These are phyloP conservation scores for Andrena dorsata DNA, from an alignment of 2,888 invertebrate species.

Conservation along the genomic window DNA sequence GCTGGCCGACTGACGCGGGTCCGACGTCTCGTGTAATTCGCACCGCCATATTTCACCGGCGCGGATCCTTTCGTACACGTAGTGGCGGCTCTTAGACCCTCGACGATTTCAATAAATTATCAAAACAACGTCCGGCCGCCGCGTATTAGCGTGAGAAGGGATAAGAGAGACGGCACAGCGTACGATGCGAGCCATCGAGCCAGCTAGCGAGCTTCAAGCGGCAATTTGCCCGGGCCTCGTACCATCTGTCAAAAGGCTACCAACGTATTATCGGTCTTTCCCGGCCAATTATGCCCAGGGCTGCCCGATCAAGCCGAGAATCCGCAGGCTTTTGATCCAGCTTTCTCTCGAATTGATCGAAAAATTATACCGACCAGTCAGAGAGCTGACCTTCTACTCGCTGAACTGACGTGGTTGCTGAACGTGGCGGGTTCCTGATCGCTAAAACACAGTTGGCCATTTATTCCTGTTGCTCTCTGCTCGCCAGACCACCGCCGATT, in stretches of 20 bases:
- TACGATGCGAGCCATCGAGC: conserved; percentile 15
- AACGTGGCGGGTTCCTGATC: background rate
- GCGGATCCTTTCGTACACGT: conserved; percentile 54
- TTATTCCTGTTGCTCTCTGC: conserved; percentile 14
- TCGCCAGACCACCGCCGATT: conserved; percentile 25
- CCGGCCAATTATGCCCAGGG: conserved; percentile 60
- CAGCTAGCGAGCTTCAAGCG: conserved; percentile 73
- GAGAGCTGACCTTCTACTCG: conserved; percentile 38
- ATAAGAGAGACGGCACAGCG: conserved; percentile 34
- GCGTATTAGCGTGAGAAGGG: conserved; percentile 71
- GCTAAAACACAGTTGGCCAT: background rate
- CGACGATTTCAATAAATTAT: conserved; percentile 81
- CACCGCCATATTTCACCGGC: conserved; percentile 75
- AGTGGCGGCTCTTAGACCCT: conserved; percentile 60
- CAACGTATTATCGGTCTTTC: conserved; percentile 59
- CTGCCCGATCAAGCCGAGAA: conserved; percentile 60
- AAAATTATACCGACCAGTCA: conserved; percentile 79
- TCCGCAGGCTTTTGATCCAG: conserved; percentile 71
- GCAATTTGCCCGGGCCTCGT: conserved; percentile 79
- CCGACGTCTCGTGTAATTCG: conserved; percentile 75
- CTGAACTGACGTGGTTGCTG: background rate
- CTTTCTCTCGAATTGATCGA: conserved; percentile 78
- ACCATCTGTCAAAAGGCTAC: conserved; percentile 81
- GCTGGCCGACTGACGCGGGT: conserved; percentile 72
- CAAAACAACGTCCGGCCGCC: conserved; percentile 70